Conservation (phyloP, 2,888 invertebrate species). For the Pseudanteris insignis region DNA sequence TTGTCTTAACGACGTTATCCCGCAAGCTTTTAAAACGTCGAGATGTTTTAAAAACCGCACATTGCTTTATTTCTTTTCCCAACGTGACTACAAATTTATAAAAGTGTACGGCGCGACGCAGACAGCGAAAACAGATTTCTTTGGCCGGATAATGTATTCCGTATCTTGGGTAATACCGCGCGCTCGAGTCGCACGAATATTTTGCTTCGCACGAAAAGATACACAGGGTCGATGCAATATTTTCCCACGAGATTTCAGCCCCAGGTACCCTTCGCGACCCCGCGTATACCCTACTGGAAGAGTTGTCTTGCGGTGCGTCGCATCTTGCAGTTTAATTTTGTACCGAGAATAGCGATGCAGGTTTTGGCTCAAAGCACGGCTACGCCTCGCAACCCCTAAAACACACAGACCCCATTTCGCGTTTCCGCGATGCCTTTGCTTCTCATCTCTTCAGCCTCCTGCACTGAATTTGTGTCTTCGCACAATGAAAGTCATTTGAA, state of each 20-base stretch:
- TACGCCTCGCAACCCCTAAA: constrained; percentile 40
- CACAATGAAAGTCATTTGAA: constrained; percentile 2
- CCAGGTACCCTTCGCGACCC: constrained; percentile 20
- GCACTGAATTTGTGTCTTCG: constrained; percentile 12
- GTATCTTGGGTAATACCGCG: constrained; percentile 37
- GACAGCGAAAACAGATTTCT: constrained; percentile 42
- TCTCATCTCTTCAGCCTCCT: constrained; percentile 7
- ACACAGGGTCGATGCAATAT: constrained; percentile 40
- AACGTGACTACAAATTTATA: constrained; percentile 43
- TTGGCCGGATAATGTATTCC: constrained; percentile 42
- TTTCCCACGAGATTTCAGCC: constrained; percentile 36
- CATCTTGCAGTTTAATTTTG: constrained; percentile 42
- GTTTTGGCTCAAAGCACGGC: constrained; percentile 40
- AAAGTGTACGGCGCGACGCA: constrained; percentile 28
- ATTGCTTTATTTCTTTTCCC: constrained; percentile 33
- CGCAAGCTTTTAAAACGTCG: constrained; percentile 37
- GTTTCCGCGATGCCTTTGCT: not conserved
- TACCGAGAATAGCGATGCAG: constrained; percentile 16
- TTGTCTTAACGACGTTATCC: constrained; percentile 35
- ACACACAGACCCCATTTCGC: constrained; percentile 37
- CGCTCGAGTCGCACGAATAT: constrained; percentile 32
- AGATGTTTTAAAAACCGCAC: constrained; percentile 21
- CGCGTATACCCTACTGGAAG: constrained; percentile 16
- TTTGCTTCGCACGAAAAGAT: constrained; percentile 36
- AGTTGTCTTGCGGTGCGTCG: constrained; percentile 10